A percentile compares a stretch with the other conserved stretches of the same genome.
Conservation (phyloP, 2,888 invertebrate species). For the Himalopsyche kuldschensis region DNA sequence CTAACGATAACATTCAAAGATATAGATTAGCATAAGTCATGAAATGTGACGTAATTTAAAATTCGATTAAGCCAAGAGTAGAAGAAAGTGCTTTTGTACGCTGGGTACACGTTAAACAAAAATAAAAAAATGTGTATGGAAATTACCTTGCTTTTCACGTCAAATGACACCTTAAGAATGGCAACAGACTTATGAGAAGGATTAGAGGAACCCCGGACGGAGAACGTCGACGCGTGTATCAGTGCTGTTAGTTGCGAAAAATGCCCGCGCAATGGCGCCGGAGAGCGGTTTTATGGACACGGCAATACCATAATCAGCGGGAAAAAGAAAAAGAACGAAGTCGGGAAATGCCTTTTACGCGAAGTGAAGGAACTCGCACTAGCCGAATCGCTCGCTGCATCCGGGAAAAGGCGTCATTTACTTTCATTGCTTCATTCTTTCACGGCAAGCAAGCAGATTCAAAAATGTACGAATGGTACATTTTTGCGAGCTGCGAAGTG, state of each 20-base stretch:
- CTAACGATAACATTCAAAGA: no score
- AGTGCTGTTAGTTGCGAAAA: background rate
- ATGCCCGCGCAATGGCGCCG: background rate
- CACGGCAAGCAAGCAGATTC: background rate
- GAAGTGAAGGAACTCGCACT: constrained; percentile 1
- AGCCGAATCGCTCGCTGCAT: constrained; percentile 11
- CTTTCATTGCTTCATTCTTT: constrained; percentile 23
- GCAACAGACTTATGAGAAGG: background rate
- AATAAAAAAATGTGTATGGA: background rate
- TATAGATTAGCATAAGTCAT: no score
- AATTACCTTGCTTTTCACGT: background rate
- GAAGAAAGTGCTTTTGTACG: no score
- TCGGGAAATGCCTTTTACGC: constrained; percentile 18
- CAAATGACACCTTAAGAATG: background rate
- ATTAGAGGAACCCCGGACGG: background rate
- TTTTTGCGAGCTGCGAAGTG: background rate
- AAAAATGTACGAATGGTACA: background rate
- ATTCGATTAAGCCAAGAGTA: no score
- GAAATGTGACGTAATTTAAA: no score
- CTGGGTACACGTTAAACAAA: no score
- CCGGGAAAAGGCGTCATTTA: constrained; percentile 15
- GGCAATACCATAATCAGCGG: constrained; percentile 31
- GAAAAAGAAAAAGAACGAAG: constrained; percentile 5
- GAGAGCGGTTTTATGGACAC: constrained; percentile 10
- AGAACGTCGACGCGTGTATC: background rate